phyloP scores from a whole-genome alignment of 2,888 invertebrate genomes.

The Timema podura region DNA sequence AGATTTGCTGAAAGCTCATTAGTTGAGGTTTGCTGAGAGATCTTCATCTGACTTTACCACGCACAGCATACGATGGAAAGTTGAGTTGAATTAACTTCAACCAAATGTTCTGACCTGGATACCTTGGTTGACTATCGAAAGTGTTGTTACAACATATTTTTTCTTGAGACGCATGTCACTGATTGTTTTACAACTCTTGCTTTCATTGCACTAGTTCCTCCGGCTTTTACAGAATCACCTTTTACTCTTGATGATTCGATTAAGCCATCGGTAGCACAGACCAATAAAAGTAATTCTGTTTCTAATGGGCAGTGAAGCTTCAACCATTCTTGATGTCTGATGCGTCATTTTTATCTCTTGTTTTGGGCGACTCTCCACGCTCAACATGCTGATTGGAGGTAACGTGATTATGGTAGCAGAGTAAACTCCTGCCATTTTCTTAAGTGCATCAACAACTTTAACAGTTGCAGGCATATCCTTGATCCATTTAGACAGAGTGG shows the following conservation, averaged over 20 bases:
- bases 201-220: background rate
- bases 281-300: background rate
- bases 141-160: background rate
- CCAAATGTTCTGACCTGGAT: background rate
- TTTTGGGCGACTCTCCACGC: background rate
- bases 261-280: background rate
- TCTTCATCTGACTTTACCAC: background rate
- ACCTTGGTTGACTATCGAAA: background rate
- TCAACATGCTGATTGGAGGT: too few species aligned
- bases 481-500: background rate
- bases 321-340: background rate
- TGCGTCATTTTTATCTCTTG: background rate
- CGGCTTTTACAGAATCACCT: background rate
- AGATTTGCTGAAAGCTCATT: background rate
- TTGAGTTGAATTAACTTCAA: slow-evolving; percentile 9
- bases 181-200: background rate
- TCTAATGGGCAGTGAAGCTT: background rate
- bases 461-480: background rate
- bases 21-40: background rate
- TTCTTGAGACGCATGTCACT: background rate
- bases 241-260: background rate
- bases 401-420: background rate
- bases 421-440: background rate
- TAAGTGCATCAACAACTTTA: background rate
- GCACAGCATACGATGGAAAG: background rate